Percentiles rank a stretch among this genome's conserved stretches.
Conservation (phyloP, 2,113 vertebrate species). For the Dicerorhinus sumatrensis region DNA sequence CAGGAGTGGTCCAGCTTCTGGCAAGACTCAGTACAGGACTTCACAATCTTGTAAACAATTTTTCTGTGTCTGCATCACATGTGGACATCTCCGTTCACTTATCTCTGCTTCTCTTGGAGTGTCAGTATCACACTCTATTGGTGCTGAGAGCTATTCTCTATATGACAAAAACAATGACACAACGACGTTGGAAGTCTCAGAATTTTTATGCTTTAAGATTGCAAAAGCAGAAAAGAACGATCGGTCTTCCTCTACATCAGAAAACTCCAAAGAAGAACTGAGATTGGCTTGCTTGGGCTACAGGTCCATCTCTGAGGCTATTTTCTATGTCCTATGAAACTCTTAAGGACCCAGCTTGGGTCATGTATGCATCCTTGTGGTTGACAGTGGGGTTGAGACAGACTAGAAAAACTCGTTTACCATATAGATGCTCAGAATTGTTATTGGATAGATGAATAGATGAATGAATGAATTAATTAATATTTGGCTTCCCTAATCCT, state of each 20-base stretch:
- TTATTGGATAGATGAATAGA: background rate
- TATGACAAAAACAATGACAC: background rate
- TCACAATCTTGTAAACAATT: background rate
- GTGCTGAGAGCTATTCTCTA: background rate
- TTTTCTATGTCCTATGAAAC: background rate
- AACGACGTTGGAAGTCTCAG: background rate
- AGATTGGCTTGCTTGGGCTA: background rate
- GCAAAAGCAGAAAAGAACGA: background rate
- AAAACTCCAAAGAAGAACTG: background rate
- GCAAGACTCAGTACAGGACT: background rate
- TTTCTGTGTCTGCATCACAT: background rate
- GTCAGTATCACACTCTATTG: too few relatives aligned
- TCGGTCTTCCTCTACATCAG: background rate
- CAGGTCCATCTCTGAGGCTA: background rate
- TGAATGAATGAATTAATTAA: background rate
- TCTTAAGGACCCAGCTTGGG: background rate
- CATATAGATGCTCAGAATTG: background rate
- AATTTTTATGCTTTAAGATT: background rate
- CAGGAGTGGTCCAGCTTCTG: too few relatives aligned
- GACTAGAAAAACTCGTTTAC: background rate
- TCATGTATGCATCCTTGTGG: background rate
- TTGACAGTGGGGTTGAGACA: background rate
- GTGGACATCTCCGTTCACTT: background rate
- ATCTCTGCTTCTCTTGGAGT: background rate
- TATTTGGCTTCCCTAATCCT: background rate